Base-by-base conservation (phyloP, 2,888 invertebrate species). In the Chrysomela aeneicollis region DNA sequence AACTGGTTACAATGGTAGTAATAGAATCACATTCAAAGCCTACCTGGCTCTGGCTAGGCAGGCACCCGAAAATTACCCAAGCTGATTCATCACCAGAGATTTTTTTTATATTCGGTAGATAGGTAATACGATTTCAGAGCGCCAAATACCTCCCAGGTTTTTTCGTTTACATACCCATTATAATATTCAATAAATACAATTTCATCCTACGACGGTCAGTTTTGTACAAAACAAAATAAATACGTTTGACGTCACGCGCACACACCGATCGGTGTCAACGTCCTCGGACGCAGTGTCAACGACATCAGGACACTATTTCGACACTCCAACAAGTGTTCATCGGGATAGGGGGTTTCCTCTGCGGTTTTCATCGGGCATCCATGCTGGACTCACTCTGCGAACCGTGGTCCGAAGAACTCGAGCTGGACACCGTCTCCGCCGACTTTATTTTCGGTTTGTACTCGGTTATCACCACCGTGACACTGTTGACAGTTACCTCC, bases 391-490 rank as follows among this genome's bases (percentile, higher is more conserved):
- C 83, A 6, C 82, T 82, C 53, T 83, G 83, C 49, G 82, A 82
- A 5, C 82, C 82, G 70, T 83, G 82, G 67, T 83, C 83, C 12
- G 83, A 83, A 54, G 81, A 81, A 76, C 82, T 82, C 67, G 80
- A 81, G 67, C 81, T 81, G 59, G 82, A 78, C 55, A 77, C 72
- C 52, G 80, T 78, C 71, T 82, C 82, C 58, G 81, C 73, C 18
- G 78, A 75, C 73, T 82, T 82, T 54, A 79, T 78, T 78, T 94
- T 94, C 73, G 94, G 93, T 82, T 94, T 93, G 82, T 94, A 97
- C 85, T 98, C 98, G 64, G 98, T 98, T 81, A 98, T 97, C 72
- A 96, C 92, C 68, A 98, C 97, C 54, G 98, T 98, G 66, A 98
- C 95, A 77, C 95, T 96, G 82, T 97, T 97, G 35, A 97, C 97